Percentiles rank a stretch among this genome's conserved stretches.
phyloP scores from a whole-genome alignment of 23 tunicate species.

The Halocynthia roretzi region DNA sequence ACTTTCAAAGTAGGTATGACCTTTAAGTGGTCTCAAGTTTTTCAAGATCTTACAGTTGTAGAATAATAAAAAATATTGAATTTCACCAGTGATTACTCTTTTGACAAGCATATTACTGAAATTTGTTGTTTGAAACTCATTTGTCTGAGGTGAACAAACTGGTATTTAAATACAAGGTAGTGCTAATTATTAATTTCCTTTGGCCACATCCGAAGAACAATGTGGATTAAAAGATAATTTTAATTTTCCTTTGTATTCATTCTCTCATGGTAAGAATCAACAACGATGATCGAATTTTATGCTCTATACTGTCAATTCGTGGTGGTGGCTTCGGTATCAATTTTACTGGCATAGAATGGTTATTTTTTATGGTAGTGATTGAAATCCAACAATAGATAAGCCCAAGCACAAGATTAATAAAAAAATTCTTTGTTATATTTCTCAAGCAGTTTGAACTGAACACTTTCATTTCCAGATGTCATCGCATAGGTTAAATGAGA shows the following conservation, averaged over 20 bases:
- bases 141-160: conserved; percentile 2
- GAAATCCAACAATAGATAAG: conserved; percentile 99
- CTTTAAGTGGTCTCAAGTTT: no score
- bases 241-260: conserved; percentile 1
- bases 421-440: not conserved
- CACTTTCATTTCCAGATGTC: conserved; percentile 84
- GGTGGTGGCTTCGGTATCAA: conserved; percentile 98
- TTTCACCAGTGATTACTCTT: conserved; percentile 36
- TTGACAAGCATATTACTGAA: conserved; percentile 72
- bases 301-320: conserved; percentile 92
- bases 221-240: not conserved
- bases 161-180: not conserved
- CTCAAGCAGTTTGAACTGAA: no score
- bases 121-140: not conserved
- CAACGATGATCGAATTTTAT: conserved; percentile 88
- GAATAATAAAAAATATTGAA: no score
- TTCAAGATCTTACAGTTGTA: no score
- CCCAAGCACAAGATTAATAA: conserved; percentile 96
- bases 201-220: not conserved
- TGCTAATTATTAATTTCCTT: no score
- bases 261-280: conserved; percentile 87
- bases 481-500: conserved; percentile 95
- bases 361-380: conserved; percentile 94
- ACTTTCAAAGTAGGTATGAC: no score
- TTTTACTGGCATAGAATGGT: conserved; percentile 95